Conservation (phyloP, 2,113 vertebrate species). For the Scomber scombrus region DNA sequence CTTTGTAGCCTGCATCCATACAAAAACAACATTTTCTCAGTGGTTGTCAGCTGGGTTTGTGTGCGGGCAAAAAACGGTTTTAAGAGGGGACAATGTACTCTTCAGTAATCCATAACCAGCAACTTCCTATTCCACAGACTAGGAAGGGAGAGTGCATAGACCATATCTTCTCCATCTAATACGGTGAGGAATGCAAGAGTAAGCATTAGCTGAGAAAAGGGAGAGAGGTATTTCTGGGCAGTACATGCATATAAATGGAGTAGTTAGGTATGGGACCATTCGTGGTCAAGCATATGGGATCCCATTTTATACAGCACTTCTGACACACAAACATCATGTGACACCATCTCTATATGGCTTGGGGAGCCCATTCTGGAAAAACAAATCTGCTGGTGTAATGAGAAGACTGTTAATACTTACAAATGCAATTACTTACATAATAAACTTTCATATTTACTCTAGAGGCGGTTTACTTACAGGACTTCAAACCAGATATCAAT, state of each 20-base stretch:
- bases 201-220: conserved; percentile 32
- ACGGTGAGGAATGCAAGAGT: conserved; percentile 46
- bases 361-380: conserved; percentile 48
- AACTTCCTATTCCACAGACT: conserved; percentile 4
- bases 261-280: conserved; percentile 1
- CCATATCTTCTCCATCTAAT: conserved; percentile 59
- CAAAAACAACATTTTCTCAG: conserved; percentile 35
- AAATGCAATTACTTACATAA: conserved; percentile 67
- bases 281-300: not conserved
- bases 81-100: conserved; percentile 11
- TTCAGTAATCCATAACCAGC: conserved; percentile 15
- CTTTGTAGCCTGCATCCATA: conserved; percentile 26
- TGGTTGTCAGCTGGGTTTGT: conserved; percentile 31
- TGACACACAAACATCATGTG: conserved; percentile 30
- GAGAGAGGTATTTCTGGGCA: conserved; percentile 8
- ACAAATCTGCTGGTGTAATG: conserved; percentile 68
- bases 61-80: conserved; percentile 20
- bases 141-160: conserved; percentile 33
- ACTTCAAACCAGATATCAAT: conserved; percentile 60
- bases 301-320: too few species aligned
- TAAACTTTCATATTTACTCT: conserved; percentile 70
- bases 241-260: conserved; percentile 47
- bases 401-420: conserved; percentile 61
- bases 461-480: conserved; percentile 48
- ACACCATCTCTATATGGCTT: conserved; percentile 20